Evolutionary conservation across 2,888 invertebrate genomes (phyloP).

Genomic region (Criorhina ranunculi): DNA sequence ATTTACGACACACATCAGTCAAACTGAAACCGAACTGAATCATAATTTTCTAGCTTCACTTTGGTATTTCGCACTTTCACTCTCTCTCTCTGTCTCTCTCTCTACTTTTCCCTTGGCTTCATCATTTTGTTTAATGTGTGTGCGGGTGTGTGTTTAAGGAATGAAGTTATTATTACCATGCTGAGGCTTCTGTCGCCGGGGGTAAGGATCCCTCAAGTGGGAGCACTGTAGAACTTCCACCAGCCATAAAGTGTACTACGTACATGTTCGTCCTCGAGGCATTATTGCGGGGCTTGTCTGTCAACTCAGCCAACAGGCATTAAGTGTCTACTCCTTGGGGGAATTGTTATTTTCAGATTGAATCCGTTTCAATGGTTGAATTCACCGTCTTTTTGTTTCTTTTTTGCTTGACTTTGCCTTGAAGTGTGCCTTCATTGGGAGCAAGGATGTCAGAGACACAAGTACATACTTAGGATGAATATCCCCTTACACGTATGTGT

Average conservation of each 20-base stretch:
- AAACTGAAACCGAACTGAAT: slow-evolving; percentile 45
- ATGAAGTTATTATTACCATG: slow-evolving; percentile 68
- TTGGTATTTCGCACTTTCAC: slow-evolving; percentile 53
- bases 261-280: slow-evolving; percentile 40
- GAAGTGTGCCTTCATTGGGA: slow-evolving; percentile 13
- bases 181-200: slow-evolving; percentile 46
- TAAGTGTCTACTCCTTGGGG: slow-evolving; percentile 60
- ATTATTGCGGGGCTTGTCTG: slow-evolving; percentile 49
- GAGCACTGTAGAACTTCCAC: slow-evolving; percentile 37
- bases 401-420: not conserved
- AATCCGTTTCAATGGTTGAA: slow-evolving; percentile 39
- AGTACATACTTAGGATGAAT: not conserved
- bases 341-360: slow-evolving; percentile 68
- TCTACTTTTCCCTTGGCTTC: not conserved
- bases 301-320: slow-evolving; percentile 70
- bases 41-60: slow-evolving; percentile 63
- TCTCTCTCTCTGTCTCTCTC: not conserved
- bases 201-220: slow-evolving; percentile 48
- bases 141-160: slow-evolving; percentile 30
- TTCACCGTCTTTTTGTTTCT: not conserved
- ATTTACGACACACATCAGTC: slow-evolving; percentile 69
- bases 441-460: not conserved
- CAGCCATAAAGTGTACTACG: slow-evolving; percentile 37
- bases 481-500: not conserved
- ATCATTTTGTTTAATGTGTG: slow-evolving; percentile 21